These are phyloP conservation scores for Nezara viridula DNA, from an alignment of 2,888 invertebrate species.

Conservation along the genomic window DNA sequence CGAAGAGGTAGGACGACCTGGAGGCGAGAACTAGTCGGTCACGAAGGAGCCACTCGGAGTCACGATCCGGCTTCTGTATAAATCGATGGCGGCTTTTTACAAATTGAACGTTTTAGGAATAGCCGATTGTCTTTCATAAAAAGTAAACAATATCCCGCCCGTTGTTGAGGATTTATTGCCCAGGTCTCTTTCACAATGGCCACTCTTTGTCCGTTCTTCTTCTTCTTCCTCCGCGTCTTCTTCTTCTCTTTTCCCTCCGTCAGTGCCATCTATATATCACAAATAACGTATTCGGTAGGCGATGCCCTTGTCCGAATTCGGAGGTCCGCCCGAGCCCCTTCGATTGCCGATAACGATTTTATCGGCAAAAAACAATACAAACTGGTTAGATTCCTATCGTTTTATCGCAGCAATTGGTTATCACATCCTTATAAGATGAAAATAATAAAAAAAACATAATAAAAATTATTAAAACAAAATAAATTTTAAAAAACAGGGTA, in stretches of 20 bases:
- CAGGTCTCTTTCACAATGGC: slow-evolving; percentile 42
- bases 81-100: slow-evolving; percentile 56
- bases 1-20: slow-evolving; percentile 22
- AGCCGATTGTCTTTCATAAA: slow-evolving; percentile 56
- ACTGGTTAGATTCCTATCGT: neutral
- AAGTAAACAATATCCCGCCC: slow-evolving; percentile 48
- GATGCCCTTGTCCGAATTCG: slow-evolving; percentile 28
- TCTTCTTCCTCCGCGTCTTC: slow-evolving; percentile 34
- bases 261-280: slow-evolving; percentile 49
- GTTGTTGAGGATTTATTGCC: slow-evolving; percentile 15
- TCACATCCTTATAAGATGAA: neutral
- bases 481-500: no score
- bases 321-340: neutral
- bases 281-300: slow-evolving; percentile 32
- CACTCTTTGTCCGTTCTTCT: slow-evolving; percentile 44
- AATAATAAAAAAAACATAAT: accelerated
- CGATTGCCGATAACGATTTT: slow-evolving; percentile 31
- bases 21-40: slow-evolving; percentile 48
- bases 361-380: neutral
- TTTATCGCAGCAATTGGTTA: neutral
- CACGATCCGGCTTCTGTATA: slow-evolving; percentile 48
- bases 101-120: slow-evolving; percentile 59
- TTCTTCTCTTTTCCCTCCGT: slow-evolving; percentile 18
- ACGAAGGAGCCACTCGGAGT: slow-evolving; percentile 44
- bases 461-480: no score